phyloP scores from a whole-genome alignment of 2,113 vertebrate species.

The Hydrochoerus hydrochaeris region DNA sequence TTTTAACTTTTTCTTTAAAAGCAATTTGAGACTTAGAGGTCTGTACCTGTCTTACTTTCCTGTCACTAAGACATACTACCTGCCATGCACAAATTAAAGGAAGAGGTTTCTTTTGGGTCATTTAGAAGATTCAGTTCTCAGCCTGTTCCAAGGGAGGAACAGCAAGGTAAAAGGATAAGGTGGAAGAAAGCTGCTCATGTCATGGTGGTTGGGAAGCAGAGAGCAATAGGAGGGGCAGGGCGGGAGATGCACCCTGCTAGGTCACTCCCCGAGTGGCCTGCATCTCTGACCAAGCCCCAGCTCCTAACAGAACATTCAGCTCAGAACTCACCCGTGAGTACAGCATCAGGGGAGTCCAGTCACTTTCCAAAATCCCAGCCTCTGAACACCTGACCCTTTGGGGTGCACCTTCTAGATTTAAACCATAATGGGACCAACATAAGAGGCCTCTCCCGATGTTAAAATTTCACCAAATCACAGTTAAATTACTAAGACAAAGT shows the following conservation, averaged over 20 bases:
- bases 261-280: background rate
- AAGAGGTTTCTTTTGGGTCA: background rate
- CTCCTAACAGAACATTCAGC: background rate
- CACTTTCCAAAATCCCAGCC: background rate
- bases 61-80: background rate
- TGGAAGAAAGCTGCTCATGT: background rate
- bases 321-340: background rate
- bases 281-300: background rate
- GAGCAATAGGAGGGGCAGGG: background rate
- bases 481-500: background rate
- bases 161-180: background rate
- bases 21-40: background rate
- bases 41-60: background rate
- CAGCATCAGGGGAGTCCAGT: background rate
- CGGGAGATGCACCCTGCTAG: too few relatives aligned
- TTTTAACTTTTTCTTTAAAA: background rate
- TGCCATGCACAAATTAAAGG: background rate
- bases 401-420: background rate
- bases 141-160: background rate
- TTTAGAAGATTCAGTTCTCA: background rate
- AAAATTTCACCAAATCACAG: background rate
- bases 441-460: accelerated
- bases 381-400: background rate
- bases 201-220: background rate
- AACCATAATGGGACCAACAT: background rate